A percentile compares a stretch with the other conserved stretches of the same genome.
These are phyloP conservation scores for Eretmochelys imbricata DNA, from an alignment of 2,113 vertebrate species.

Conservation along the genomic window DNA sequence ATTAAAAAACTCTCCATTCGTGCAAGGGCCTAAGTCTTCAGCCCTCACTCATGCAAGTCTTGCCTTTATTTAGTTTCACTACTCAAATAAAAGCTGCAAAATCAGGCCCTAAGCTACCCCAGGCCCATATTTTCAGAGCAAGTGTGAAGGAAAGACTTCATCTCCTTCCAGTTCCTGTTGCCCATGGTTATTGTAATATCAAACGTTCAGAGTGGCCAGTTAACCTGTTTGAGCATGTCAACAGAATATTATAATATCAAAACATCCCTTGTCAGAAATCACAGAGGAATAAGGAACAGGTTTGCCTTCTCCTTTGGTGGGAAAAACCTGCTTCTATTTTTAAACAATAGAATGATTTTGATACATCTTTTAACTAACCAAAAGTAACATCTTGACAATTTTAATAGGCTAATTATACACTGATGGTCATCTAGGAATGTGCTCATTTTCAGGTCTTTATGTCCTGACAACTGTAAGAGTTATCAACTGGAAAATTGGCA, in stretches of 20 bases:
- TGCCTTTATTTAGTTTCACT: neutral
- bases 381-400: conserved; percentile 80
- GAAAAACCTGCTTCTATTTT: neutral
- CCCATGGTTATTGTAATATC: neutral
- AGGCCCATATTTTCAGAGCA: neutral
- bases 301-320: conserved; percentile 20
- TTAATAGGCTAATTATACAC: conserved; percentile 77
- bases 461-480: conserved; percentile 72
- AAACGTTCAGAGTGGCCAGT: neutral
- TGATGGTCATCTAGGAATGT: conserved; percentile 77
- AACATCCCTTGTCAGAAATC: conserved; percentile 39
- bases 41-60: neutral
- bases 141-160: neutral
- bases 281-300: conserved; percentile 45
- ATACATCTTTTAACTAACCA: conserved; percentile 78
- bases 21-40: neutral
- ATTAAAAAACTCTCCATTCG: neutral
- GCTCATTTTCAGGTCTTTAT: conserved; percentile 69
- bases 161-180: neutral
- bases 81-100: neutral
- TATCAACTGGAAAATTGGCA: conserved; percentile 75
- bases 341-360: conserved; percentile 69
- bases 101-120: neutral
- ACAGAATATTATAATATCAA: neutral
- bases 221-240: conserved; percentile 3